Base-by-base conservation (phyloP, 2,113 vertebrate genomes). In the Bufo gargarizans region DNA sequence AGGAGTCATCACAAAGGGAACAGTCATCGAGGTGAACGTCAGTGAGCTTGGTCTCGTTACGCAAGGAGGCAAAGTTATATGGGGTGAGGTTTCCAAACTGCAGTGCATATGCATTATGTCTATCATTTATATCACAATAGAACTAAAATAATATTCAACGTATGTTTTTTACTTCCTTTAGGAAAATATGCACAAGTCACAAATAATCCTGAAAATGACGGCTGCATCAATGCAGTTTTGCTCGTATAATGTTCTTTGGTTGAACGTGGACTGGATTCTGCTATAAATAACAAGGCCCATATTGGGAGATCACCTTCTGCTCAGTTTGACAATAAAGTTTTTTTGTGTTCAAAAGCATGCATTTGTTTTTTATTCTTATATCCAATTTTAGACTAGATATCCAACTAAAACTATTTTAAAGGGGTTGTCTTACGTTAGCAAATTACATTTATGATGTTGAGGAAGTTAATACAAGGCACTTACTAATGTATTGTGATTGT, bases 101-200 rank as follows among this genome's bases (percentile, higher is more conserved):
- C 6, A 12, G 5, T 65, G 59, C 9, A 33, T 79, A 33, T 79
- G 9, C 0, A 4, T 33, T 13, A 4, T 45, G 17, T 47, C 33
- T 33, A 3, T 43, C 7, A 4, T 55, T 53, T 77, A 77, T n/a
- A 22, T 13, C 2, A 53, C 2, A 53, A n/a, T 22, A 13, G 20
- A 0, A 88, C 53, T 69, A 5, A 89, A 80, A 0, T 74, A 50
- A 6, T 77, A 13, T 71, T 9, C 4, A 3, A 19, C 4, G 67
- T 81, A 9, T 85, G 2, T 90, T 71, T 92, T 89, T 84, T 90
- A 92, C 89, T 85, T 76, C 86, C 83, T 89, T 19, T 91, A 99
- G 98, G 98, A 91, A 99, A 99, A 95, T 99, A 97, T 1, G 98
- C 98, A 77, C 98, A 99, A 91, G 98, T 99, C 90, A 99, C 98